phyloP scores from a whole-genome alignment of 2,113 vertebrate species.

The Equus quagga region DNA sequence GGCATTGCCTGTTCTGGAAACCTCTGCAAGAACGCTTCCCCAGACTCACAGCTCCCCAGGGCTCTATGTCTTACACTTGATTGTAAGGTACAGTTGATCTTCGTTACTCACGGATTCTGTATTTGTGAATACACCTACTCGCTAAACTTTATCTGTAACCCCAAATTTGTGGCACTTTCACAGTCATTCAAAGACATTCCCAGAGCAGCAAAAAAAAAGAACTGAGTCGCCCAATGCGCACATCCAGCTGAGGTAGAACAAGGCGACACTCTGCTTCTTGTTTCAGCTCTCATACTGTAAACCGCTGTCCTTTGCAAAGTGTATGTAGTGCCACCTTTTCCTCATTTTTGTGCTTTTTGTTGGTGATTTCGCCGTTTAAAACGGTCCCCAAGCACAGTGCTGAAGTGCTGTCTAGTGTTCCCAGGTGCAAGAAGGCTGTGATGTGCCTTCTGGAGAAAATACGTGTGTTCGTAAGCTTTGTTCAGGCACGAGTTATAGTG shows the following conservation, averaged over 20 bases:
- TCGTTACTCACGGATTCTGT: neutral
- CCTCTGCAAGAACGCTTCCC: fast-evolving
- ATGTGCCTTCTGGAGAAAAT: neutral
- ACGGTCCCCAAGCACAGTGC: no score
- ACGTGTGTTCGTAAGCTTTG: neutral
- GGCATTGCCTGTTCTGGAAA: neutral
- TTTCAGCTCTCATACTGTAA: neutral
- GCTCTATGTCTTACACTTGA: neutral
- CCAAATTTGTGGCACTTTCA: neutral
- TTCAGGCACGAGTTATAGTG: neutral
- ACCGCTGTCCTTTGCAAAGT: neutral
- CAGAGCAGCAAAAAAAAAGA: neutral
- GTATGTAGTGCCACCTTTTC: neutral
- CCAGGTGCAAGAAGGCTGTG: neutral
- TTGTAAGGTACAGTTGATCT: fast-evolving
- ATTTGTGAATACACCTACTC: neutral
- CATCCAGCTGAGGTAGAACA: neutral
- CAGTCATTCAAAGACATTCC: neutral
- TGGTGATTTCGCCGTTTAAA: neutral
- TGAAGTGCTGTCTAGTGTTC: no score
- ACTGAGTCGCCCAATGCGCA: fast-evolving
- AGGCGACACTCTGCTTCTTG: neutral
- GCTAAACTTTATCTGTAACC: neutral
- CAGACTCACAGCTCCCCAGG: no score
- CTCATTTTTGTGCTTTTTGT: neutral